A percentile compares a stretch with the other conserved stretches of the same genome.
Evolutionary conservation across 2,113 vertebrate species (phyloP).

Genomic region (Holacanthus passer): DNA sequence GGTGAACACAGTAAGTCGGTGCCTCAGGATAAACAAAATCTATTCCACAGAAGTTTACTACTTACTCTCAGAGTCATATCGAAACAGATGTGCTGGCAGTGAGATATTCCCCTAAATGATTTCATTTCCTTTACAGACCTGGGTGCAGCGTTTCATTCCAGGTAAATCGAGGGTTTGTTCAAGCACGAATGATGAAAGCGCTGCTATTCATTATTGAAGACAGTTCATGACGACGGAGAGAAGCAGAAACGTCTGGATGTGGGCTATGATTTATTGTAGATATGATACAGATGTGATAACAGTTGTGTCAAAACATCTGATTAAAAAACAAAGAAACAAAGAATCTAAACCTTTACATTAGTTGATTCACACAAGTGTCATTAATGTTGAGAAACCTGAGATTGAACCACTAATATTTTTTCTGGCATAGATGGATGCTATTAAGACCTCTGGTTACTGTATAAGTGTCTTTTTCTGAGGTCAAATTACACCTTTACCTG

Average conservation of each 20-base stretch:
- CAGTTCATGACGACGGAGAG: not conserved
- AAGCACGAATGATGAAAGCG: constrained; percentile 30
- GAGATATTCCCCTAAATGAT: constrained; percentile 25
- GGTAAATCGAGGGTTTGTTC: constrained; percentile 52
- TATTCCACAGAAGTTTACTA: constrained; percentile 1
- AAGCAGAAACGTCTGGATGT: not conserved
- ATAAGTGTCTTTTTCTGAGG: constrained; percentile 20
- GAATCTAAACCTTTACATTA: not conserved
- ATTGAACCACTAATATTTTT: not conserved
- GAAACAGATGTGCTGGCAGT: constrained; percentile 26
- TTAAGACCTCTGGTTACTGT: constrained; percentile 5
- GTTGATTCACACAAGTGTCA: not conserved
- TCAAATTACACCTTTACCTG: constrained; percentile 42
- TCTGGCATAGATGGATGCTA: not conserved
- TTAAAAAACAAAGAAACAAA: not conserved
- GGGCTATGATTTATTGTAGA: not conserved
- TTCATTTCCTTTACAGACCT: constrained; percentile 37
- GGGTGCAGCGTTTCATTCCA: constrained; percentile 54
- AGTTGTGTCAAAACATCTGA: constrained; percentile 3
- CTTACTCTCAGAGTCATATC: not conserved
- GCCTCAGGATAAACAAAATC: not conserved
- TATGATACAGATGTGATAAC: constrained; percentile 2
- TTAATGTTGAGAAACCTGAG: constrained; percentile 17
- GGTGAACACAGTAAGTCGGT: not conserved
- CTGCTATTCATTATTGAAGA: constrained; percentile 56